Evolutionary conservation across 2,113 vertebrate species (phyloP).

Genomic region (Machaerirhynchus nigripectus): DNA sequence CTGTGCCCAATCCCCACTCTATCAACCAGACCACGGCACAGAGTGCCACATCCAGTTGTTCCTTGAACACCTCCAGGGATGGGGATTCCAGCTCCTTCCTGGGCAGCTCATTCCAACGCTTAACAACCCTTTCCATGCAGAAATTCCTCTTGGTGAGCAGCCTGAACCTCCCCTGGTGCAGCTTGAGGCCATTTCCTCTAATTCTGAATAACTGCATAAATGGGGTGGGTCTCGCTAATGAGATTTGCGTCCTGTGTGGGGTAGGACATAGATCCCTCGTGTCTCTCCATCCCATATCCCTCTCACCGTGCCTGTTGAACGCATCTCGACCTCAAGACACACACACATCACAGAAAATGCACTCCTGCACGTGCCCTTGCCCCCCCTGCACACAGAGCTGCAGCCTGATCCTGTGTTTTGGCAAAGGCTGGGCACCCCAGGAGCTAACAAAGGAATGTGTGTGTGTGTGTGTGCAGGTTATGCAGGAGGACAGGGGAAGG

Average conservation of each 20-base stretch:
- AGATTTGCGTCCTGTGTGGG: background rate
- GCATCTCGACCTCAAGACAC: background rate
- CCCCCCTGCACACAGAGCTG: background rate
- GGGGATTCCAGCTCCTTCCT: background rate
- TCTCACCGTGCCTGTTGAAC: background rate
- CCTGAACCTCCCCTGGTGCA: background rate
- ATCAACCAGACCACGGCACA: background rate
- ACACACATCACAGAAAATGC: background rate
- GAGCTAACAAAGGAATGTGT: background rate
- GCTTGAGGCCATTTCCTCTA: background rate
- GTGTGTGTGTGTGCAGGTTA: background rate
- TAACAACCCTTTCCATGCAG: background rate
- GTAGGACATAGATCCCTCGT: fast-evolving
- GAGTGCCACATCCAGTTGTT: background rate
- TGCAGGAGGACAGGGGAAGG: background rate
- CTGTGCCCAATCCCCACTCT: background rate
- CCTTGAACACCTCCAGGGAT: background rate
- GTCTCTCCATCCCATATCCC: background rate
- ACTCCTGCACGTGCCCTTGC: fast-evolving
- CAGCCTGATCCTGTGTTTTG: background rate
- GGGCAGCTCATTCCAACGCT: background rate
- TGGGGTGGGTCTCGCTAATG: background rate
- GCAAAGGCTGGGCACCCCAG: background rate
- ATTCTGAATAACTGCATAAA: background rate
- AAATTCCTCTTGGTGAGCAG: background rate